phyloP scores from a whole-genome alignment of 2,888 invertebrate genomes.

The Drosophila putrida region DNA sequence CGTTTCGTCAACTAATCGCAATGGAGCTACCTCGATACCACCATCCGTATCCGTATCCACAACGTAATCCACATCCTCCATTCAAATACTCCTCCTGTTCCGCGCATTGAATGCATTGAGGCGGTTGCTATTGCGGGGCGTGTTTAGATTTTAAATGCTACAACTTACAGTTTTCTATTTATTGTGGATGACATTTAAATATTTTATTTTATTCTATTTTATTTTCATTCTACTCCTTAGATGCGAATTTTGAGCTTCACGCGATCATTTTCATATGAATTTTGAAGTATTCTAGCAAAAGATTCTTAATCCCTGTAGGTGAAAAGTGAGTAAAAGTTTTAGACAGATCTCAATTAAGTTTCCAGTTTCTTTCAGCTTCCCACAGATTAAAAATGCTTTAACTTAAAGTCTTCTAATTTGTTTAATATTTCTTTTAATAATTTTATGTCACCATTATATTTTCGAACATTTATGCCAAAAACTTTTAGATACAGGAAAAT shows the following conservation, averaged over 20 bases:
- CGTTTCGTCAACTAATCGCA: slow-evolving; percentile 82
- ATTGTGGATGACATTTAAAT: neutral
- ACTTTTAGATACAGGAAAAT: no score
- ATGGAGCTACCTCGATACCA: slow-evolving; percentile 43
- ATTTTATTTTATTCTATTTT: neutral
- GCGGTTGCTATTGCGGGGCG: slow-evolving; percentile 29
- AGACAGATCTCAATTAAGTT: no score
- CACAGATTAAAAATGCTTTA: no score
- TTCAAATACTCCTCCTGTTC: neutral
- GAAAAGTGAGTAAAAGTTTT: no score
- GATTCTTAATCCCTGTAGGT: no score
- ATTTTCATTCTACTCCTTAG: neutral
- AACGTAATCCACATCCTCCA: slow-evolving; percentile 12
- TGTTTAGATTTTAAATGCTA: slow-evolving; percentile 54
- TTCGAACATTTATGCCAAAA: no score
- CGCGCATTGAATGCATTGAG: slow-evolving; percentile 22
- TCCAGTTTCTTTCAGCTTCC: no score
- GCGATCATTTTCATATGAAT: neutral
- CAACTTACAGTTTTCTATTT: neutral
- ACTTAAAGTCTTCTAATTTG: no score
- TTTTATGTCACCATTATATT: no score
- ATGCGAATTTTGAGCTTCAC: neutral
- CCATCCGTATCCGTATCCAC: slow-evolving; percentile 24
- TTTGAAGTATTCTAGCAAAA: no score
- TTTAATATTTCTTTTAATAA: no score